phyloP scores from a whole-genome alignment of 2,888 invertebrate genomes.

The Tipula unca region DNA sequence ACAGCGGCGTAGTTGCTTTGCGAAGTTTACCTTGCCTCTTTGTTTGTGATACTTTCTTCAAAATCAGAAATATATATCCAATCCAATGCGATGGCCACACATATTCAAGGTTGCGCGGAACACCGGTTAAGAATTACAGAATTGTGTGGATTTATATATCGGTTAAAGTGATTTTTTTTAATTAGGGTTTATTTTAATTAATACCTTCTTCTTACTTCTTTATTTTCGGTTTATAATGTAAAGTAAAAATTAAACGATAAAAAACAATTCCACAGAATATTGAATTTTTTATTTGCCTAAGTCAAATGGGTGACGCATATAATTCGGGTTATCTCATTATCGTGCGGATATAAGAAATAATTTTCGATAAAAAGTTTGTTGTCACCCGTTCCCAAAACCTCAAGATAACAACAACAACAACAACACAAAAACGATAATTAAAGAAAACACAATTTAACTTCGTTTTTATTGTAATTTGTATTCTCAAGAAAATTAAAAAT shows the following conservation, averaged over 20 bases:
- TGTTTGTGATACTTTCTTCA: no score
- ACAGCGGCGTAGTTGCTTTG: no score
- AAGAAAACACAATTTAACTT: background rate
- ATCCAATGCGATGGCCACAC: no score
- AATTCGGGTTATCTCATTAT: background rate
- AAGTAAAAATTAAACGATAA: background rate
- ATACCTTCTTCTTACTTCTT: background rate
- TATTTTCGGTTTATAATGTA: background rate
- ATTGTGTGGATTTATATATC: background rate
- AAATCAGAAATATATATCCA: no score
- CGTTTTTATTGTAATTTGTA: background rate
- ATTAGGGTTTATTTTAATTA: background rate
- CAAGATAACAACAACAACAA: background rate
- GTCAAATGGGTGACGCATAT: background rate
- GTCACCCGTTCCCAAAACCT: background rate
- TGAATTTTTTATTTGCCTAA: background rate
- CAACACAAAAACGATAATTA: no score
- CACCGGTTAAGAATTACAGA: background rate
- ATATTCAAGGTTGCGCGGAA: background rate
- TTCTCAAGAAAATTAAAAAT: background rate
- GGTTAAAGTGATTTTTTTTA: background rate
- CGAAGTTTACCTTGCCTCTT: no score
- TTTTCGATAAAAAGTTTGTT: background rate
- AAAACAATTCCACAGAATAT: background rate
- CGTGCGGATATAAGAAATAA: background rate